phyloP scores from a whole-genome alignment of 2,797 vertebrate species.

The Corythornis leucogaster region DNA sequence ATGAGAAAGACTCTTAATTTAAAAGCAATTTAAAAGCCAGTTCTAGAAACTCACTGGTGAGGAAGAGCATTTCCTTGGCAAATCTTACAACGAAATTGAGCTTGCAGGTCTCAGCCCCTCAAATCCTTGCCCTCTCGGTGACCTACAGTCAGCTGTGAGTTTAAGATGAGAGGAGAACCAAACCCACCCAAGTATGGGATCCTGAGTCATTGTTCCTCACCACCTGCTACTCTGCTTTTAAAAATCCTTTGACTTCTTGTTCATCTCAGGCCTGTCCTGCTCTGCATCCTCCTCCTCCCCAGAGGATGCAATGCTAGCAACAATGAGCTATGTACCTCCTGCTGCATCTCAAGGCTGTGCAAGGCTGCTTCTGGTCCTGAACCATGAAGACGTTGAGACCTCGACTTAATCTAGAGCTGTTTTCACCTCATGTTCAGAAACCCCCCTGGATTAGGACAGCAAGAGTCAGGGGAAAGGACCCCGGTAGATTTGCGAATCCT shows the following conservation, averaged over 20 bases:
- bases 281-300: neutral
- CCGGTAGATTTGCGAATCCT: neutral
- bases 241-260: neutral
- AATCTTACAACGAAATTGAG: neutral
- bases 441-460: neutral
- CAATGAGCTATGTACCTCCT: neutral
- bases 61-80: neutral
- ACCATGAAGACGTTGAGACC: neutral
- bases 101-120: neutral
- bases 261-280: neutral
- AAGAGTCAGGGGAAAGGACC: neutral
- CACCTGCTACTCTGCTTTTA: neutral
- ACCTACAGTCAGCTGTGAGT: slow-evolving; percentile 24
- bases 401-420: neutral
- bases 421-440: neutral
- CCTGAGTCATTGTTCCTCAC: neutral
- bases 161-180: neutral
- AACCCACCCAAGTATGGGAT: neutral
- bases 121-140: neutral
- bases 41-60: neutral
- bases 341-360: neutral
- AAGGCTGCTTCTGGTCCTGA: neutral
- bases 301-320: neutral
- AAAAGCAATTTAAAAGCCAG: slow-evolving; percentile 1
- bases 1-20: neutral